These are phyloP conservation scores for Tinamus guttatus DNA, from an alignment of 2,113 vertebrate genomes.

Conservation along the genomic window DNA sequence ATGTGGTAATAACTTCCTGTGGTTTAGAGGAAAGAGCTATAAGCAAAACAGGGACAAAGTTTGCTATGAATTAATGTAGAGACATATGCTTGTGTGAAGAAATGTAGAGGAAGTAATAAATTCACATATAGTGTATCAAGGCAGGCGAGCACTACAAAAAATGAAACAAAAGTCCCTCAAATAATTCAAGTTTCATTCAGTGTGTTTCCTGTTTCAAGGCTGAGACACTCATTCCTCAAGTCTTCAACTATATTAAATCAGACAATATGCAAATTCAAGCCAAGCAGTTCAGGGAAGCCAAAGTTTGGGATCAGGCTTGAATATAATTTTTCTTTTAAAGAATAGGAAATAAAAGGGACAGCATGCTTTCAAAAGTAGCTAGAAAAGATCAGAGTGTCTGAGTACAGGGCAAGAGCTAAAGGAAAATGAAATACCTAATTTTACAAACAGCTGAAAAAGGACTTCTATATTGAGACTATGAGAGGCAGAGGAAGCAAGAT, in stretches of 20 bases:
- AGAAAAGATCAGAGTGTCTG: not conserved
- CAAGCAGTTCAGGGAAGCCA: not conserved
- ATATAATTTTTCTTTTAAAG: not conserved
- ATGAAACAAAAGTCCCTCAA: not conserved
- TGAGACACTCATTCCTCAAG: not conserved
- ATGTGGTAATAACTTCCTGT: not conserved
- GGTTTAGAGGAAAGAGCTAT: not conserved
- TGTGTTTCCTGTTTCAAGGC: not conserved
- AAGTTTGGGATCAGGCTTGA: not conserved
- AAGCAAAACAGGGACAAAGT: not conserved
- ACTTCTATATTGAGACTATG: not conserved
- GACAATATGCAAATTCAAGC: not conserved
- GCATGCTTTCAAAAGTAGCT: not conserved
- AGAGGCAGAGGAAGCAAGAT: not conserved
- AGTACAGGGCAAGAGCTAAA: not conserved
- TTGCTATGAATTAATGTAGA: not conserved
- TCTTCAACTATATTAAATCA: not conserved
- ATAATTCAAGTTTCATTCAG: not conserved
- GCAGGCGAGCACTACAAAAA: not conserved
- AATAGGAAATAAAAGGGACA: not conserved
- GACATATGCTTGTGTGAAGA: not conserved
- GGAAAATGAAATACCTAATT: not conserved
- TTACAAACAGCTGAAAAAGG: not conserved
- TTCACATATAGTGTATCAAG: not conserved
- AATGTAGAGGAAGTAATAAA: not conserved